Evolutionary conservation across 2,888 invertebrate genomes (phyloP), one percentile per base, ranked within the genome.

Genomic region (Chromoteleia sp.): DNA sequence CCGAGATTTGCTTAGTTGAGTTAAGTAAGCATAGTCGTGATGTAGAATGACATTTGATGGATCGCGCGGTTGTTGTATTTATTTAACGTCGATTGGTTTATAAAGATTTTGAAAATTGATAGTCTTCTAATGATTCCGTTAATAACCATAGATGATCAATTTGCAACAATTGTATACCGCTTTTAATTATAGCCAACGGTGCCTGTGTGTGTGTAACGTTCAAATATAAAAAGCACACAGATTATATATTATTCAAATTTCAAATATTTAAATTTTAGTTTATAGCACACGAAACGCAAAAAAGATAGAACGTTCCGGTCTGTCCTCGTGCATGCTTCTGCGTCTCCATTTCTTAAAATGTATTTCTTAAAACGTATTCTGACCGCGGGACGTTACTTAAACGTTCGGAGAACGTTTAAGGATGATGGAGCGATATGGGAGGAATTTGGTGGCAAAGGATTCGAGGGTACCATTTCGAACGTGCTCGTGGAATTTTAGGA

Each of bases 391-490:
- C 30, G 54, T 68, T 54, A 45, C n/a, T 58, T 63, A 67, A 67
- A 58, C 43, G 75, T 67, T 75, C 58, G 14, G 1, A 3, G 58
- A 75, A 67, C 56, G 65, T 75, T 58, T 75, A 67, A 50, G 58
- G 25, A 39, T 50, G 58, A 65, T 67, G 65, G 36, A 58, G 67
- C 50, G 50, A 67, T 74, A 73, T 56, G 41, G 58, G 50, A 50
- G 50, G 75, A 75, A 75, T 65, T 75, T 67, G 65, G 58, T 65
- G 65, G 56, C 65, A 48, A 41, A 15, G 63, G 30, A 25, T 45
- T 43, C 54, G 36, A 58, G 65, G 75, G 75, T 75, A 75, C 67
- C 58, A 75, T 65, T 65, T 75, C 50, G 61, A 65, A 29, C 65
- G 65, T 58, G 56, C 48, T 30, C 58, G 58, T 65, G 65, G 65